Base-by-base conservation (phyloP, 2,888 invertebrate species). In the Alviniconcha strummeri region DNA sequence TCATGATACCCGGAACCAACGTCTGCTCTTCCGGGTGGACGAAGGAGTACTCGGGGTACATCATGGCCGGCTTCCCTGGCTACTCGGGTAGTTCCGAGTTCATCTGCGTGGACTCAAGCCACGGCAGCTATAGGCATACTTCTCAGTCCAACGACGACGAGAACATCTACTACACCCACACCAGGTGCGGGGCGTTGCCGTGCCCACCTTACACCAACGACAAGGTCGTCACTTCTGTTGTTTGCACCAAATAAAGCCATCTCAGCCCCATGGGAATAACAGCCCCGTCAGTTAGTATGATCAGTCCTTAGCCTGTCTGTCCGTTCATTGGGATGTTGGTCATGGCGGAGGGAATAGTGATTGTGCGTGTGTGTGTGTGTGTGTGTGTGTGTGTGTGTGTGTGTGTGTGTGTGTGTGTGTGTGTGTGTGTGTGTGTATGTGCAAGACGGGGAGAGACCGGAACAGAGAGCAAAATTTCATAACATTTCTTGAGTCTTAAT, bases 181-280 rank as follows among this genome's bases (percentile, higher is more conserved):
- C 54, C 19, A 80, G 15, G 71, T 80, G 80, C 71, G 69, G 71
- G 55, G 54, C 80, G 4, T 71, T 71, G 71, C 69, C 56, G 11
- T 80, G 80, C 19, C 80, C 80, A 17, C 80, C 80, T 5, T 80
- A 80, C 19, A 55, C 15, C 19, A 17, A 69, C 55, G 80, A 55
- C 4, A 71, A 54, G 17, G 5, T 80, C 6, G 9, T 71, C 3
- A 52, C 71, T 0, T 80, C 71, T 71, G 80, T 71, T 60, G 69
- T 80, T 9, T 80, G 80, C 71, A 69, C 80, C 11, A 80, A 80
- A 19, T 80, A 13, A 57, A 36, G 54, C 36, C 36, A 36, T 36
- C 36, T 36, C 36, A 36, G 36, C 36, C 36, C 36, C 36, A 36
- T 36, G 36, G 36, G 36, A 36, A 36, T 36, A 36, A 36, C 36